These are phyloP conservation scores for Alectura lathami DNA, from an alignment of 2,113 vertebrate genomes.

Conservation along the genomic window DNA sequence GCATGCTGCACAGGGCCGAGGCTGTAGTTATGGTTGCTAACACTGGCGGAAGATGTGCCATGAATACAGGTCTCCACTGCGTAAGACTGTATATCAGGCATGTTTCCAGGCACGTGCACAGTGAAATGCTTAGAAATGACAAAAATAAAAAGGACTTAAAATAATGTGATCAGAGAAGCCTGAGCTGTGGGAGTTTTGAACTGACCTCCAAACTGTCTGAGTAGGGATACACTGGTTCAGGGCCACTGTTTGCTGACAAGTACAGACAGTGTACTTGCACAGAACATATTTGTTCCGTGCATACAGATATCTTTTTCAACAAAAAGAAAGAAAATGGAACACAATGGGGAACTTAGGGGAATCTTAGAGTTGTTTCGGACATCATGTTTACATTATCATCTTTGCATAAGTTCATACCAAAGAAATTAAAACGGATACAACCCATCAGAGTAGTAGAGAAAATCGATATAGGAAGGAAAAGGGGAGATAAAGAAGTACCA, in stretches of 20 bases:
- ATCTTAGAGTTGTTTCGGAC: neutral
- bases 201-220: neutral
- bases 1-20: no score
- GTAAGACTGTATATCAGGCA: neutral
- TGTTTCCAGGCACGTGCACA: neutral
- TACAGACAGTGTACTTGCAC: neutral
- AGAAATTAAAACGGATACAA: neutral
- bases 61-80: neutral
- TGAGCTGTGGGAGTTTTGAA: neutral
- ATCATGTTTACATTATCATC: neutral
- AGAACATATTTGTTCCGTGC: neutral
- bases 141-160: neutral
- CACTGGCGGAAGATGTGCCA: neutral
- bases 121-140: neutral
- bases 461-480: neutral
- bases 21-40: neutral
- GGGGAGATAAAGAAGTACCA: neutral
- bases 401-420: neutral
- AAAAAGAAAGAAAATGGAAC: neutral
- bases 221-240: accelerated
- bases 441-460: neutral
- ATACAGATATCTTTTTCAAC: neutral
- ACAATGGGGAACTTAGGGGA: neutral
- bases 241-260: neutral
- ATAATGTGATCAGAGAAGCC: neutral